Percentiles rank a stretch among this genome's conserved stretches.
Conservation (phyloP, 2,888 invertebrate species). For the Stomorhina lunata region DNA sequence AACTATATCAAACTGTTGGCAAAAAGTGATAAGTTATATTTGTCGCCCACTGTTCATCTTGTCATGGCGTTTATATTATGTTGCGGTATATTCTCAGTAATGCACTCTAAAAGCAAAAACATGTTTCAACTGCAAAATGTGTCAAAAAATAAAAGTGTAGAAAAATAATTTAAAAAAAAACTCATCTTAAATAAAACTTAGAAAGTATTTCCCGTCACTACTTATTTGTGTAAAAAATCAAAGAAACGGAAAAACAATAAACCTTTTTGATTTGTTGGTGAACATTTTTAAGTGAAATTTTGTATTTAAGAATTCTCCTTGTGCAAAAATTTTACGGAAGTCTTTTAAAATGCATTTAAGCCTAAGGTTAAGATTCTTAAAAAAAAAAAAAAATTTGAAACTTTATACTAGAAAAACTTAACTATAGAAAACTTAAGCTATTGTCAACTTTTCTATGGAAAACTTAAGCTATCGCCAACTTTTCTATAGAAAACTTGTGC, state of each 20-base stretch:
- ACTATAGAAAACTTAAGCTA: too few species aligned
- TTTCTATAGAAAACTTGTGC: too few species aligned
- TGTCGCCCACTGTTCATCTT: not conserved
- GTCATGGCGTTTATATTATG: slow-evolving; percentile 41
- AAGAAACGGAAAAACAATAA: slow-evolving; percentile 23
- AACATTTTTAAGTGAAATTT: too few species aligned
- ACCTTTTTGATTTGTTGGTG: too few species aligned
- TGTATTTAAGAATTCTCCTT: too few species aligned
- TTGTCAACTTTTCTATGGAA: too few species aligned
- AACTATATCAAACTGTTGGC: not conserved
- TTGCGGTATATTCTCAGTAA: slow-evolving; percentile 41
- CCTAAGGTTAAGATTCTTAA: too few species aligned
- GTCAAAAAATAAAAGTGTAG: slow-evolving; percentile 45
- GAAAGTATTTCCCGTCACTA: slow-evolving; percentile 7
- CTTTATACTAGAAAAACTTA: too few species aligned
- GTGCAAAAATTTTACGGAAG: too few species aligned
- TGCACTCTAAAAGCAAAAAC: slow-evolving; percentile 52
- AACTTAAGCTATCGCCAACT: too few species aligned
- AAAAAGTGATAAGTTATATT: not conserved
- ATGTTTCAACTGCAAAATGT: slow-evolving; percentile 53
- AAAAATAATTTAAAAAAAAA: slow-evolving; percentile 1
- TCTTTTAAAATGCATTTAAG: too few species aligned
- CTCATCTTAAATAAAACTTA: not conserved
- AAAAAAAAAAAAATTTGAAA: too few species aligned
- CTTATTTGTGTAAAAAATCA: slow-evolving; percentile 31